phyloP scores from a whole-genome alignment of 2,113 vertebrate genomes.

The Scomber japonicus region DNA sequence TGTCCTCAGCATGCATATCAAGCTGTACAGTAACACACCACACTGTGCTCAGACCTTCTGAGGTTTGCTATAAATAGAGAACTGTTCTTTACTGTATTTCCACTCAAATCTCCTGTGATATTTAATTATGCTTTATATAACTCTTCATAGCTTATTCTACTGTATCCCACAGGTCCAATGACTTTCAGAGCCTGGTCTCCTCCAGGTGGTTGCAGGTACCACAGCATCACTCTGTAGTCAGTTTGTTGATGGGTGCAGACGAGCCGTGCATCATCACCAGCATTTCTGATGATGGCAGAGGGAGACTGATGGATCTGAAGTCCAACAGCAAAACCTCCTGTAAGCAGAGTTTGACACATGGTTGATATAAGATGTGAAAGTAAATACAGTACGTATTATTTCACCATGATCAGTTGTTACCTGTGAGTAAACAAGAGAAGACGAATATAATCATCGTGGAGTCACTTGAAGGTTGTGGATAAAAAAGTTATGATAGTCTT shows the following conservation, averaged over 20 bases:
- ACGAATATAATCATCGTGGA: too few species aligned
- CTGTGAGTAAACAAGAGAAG: too few species aligned
- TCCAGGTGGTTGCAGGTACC: conserved; percentile 64
- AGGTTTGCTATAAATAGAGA: conserved; percentile 22
- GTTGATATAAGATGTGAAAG: too few species aligned
- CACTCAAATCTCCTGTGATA: conserved; percentile 36
- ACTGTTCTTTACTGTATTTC: conserved; percentile 30
- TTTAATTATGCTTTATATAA: conserved; percentile 10
- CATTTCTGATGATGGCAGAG: conserved; percentile 15
- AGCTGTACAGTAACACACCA: conserved; percentile 72
- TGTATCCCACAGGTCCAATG: conserved; percentile 47
- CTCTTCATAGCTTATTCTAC: not conserved
- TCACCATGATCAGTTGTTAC: too few species aligned
- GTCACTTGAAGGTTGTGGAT: too few species aligned
- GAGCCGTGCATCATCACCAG: conserved; percentile 37
- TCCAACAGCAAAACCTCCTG: conserved; percentile 2
- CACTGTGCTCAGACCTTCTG: conserved; percentile 29
- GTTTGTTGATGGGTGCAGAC: conserved; percentile 56
- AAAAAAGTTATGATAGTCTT: too few species aligned
- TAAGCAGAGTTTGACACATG: too few species aligned
- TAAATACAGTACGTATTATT: too few species aligned
- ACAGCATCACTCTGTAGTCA: conserved; percentile 52
- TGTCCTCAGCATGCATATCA: conserved; percentile 36
- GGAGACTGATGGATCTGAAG: conserved; percentile 45
- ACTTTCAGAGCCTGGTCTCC: conserved; percentile 54